These are phyloP conservation scores for Aselliscus stoliczkanus DNA, from an alignment of 2,797 vertebrate species.

Conservation along the genomic window DNA sequence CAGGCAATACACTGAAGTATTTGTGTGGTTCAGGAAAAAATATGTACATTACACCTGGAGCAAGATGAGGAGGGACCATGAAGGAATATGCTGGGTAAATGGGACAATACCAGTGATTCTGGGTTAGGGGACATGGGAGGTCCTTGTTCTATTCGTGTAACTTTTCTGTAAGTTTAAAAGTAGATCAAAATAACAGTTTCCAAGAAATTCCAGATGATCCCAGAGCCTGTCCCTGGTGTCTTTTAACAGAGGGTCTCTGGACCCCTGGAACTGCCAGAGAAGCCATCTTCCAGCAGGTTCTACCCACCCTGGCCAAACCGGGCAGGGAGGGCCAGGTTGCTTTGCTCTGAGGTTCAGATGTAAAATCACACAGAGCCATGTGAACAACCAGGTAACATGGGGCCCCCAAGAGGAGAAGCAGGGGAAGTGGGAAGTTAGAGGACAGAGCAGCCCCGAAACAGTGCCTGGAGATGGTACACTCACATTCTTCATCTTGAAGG, in stretches of 20 bases:
- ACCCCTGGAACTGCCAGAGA: not conserved
- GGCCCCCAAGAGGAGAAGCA: not conserved
- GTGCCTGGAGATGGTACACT: conserved; percentile 63
- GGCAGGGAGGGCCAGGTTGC: not conserved
- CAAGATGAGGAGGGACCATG: not conserved
- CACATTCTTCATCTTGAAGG: conserved; percentile 99
- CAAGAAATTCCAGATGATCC: not conserved
- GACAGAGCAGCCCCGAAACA: not conserved
- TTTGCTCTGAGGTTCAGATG: fast-evolving
- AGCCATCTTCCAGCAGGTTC: not conserved
- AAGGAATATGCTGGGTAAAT: not conserved
- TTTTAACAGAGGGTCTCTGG: not conserved
- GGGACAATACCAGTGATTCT: not conserved
- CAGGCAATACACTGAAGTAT: not conserved
- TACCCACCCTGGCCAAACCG: not conserved
- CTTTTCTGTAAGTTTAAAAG: not conserved
- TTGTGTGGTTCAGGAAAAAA: not conserved
- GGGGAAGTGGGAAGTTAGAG: fast-evolving
- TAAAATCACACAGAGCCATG: not conserved
- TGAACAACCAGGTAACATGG: fast-evolving
- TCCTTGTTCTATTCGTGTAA: not conserved
- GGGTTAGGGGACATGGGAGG: not conserved
- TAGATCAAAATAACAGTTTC: not conserved
- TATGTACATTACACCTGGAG: fast-evolving
- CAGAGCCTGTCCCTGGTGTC: not conserved